Base-by-base conservation (phyloP, 2,113 vertebrate species). In the Gambusia holbrooki region DNA sequence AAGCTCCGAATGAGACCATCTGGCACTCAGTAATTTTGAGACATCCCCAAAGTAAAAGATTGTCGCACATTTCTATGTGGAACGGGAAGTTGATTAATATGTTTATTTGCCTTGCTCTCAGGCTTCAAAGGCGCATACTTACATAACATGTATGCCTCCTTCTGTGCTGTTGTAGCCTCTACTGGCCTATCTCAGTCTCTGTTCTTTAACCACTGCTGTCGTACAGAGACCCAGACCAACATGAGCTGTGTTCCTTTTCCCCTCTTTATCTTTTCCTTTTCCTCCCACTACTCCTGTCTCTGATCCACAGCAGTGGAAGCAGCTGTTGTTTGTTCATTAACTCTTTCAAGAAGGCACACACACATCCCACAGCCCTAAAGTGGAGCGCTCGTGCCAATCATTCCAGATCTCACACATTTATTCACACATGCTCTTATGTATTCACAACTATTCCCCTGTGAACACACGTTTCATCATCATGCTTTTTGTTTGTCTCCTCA, bases 251-350 rank as follows among this genome's bases (percentile, higher is more conserved):
- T 63, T 86, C 22, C 54, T 72, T 74, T 78, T 7, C 71, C 73
- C 72, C 28, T 71, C 63, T 69, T 73, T 69, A 32, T 66, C 72
- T 69, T 66, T 82, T 84, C n/a, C 28, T 81, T 73, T 74, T 66
- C 77, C 70, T 84, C 77, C 76, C 84, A 72, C 77, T 82, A 61
- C 60, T 76, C 62, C 1, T 72, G 70, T 76, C 67, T 66, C 66
- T 76, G 64, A 64, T 74, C 70, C 74, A 85, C 63, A 2, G 71
- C 14, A 71, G 63, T 82, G 83, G 79, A 84, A 82, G 82, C 87
- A 91, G 89, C 83, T 88, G 91, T 85, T 90, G 81, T 90, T 89
- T 88, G 77, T 85, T 87, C 84, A 80, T 88, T 88, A 84, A 71
- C 87, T 82, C 77, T 66, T 80, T 88, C 79, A 48, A 30, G 68